A percentile compares a stretch with the other conserved stretches of the same genome.
Evolutionary conservation across 2,113 vertebrate genomes (phyloP).

Genomic region (Chaetura pelagica): DNA sequence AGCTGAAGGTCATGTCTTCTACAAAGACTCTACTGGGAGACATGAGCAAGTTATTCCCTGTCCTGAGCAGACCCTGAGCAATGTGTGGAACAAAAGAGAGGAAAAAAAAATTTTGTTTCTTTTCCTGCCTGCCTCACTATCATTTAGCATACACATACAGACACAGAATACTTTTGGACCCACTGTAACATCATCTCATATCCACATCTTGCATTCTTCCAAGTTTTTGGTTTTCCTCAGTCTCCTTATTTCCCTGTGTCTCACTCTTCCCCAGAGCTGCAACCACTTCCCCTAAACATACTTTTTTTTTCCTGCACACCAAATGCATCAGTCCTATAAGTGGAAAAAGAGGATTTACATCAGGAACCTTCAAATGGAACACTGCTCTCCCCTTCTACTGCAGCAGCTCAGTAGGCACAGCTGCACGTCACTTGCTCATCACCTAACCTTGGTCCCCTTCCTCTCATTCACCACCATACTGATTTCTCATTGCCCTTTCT

Average conservation of each 20-base stretch:
- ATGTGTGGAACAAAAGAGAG: not conserved
- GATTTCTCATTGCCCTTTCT: not conserved
- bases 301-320: not conserved
- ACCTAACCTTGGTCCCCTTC: not conserved
- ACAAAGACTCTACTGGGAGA: not conserved
- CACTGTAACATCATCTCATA: not conserved
- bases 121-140: not conserved
- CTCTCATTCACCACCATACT: not conserved
- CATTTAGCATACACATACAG: not conserved
- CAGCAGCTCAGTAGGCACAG: not conserved
- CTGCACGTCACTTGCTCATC: not conserved
- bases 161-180: not conserved
- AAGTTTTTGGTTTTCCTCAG: not conserved
- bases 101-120: not conserved
- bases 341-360: not conserved
- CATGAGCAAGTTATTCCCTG: not conserved
- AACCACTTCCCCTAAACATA: not conserved
- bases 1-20: not conserved
- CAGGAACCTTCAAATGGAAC: not conserved
- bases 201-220: rapidly evolving
- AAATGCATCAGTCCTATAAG: not conserved
- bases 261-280: not conserved
- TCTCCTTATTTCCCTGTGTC: not conserved
- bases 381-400: not conserved
- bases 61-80: not conserved